phyloP scores from a whole-genome alignment of 2,888 invertebrate species.

The Heteropelma amictum region DNA sequence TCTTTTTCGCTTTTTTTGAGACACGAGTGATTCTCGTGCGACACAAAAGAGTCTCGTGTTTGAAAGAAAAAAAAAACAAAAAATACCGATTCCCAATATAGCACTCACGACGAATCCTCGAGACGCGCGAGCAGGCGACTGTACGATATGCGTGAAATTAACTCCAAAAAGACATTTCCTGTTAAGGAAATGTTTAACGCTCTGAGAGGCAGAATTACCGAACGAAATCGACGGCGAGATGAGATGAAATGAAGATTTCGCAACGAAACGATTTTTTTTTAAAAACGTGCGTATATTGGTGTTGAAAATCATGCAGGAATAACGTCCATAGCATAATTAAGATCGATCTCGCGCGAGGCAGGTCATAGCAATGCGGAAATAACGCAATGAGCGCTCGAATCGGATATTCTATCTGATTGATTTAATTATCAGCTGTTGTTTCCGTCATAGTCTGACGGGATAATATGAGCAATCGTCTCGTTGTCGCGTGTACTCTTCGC shows the following conservation, averaged over 20 bases:
- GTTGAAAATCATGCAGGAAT: too few species aligned
- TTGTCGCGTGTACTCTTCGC: slow-evolving; percentile 16
- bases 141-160: too few species aligned
- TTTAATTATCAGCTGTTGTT: neutral
- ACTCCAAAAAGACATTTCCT: neutral
- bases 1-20: too few species aligned
- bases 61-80: slow-evolving; percentile 4
- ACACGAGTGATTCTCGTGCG: too few species aligned
- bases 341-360: neutral
- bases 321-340: neutral
- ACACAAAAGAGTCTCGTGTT: neutral
- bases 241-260: too few species aligned
- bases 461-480: slow-evolving; percentile 20
- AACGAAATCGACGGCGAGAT: too few species aligned
- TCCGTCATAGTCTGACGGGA: neutral
- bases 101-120: slow-evolving; percentile 24
- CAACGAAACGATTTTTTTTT: too few species aligned
- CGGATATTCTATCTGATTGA: neutral
- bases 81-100: slow-evolving; percentile 2
- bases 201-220: too few species aligned
- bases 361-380: neutral
- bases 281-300: too few species aligned
- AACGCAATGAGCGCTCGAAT: neutral
- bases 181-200: too few species aligned
- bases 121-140: slow-evolving; percentile 36